phyloP scores from a whole-genome alignment of 2,113 vertebrate species.

The Perca flavescens region DNA sequence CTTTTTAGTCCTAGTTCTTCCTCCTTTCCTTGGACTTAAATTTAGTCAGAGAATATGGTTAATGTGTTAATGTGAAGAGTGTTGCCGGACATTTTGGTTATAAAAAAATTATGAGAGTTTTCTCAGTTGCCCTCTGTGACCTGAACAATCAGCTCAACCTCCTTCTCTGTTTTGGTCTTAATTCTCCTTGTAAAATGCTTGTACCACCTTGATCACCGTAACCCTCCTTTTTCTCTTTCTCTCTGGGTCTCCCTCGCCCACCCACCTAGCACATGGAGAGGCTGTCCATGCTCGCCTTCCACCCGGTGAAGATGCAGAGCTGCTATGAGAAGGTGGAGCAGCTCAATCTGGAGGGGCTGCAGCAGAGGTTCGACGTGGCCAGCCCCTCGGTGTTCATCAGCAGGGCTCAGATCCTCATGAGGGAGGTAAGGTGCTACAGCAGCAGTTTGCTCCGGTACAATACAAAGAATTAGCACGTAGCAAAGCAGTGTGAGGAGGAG shows the following conservation, averaged over 20 bases:
- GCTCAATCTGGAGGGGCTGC: slow-evolving; percentile 93
- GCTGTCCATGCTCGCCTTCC: slow-evolving; percentile 94
- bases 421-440: slow-evolving; percentile 86
- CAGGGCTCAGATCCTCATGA: slow-evolving; percentile 97
- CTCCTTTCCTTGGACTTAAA: too few relatives aligned
- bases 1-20: too few relatives aligned
- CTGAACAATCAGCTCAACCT: not conserved
- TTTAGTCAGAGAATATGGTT: too few relatives aligned
- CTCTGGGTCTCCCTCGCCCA: not conserved
- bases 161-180: not conserved
- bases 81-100: too few relatives aligned
- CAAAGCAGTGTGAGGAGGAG: not conserved
- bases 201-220: not conserved
- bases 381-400: slow-evolving; percentile 93
- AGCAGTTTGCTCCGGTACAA: not conserved
- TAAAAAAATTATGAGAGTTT: slow-evolving; percentile 6
- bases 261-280: slow-evolving; percentile 92
- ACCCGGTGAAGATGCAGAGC: slow-evolving; percentile 97
- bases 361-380: slow-evolving; percentile 94
- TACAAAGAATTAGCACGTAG: not conserved
- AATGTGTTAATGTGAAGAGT: too few relatives aligned
- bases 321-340: slow-evolving; percentile 95
- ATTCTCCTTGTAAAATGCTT: not conserved
- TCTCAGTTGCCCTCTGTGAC: not conserved
- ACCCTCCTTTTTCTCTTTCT: not conserved